Percentiles rank a stretch among this genome's conserved stretches.
These are phyloP conservation scores for Microhierax caerulescens DNA, from an alignment of 2,797 vertebrate genomes.

Conservation along the genomic window DNA sequence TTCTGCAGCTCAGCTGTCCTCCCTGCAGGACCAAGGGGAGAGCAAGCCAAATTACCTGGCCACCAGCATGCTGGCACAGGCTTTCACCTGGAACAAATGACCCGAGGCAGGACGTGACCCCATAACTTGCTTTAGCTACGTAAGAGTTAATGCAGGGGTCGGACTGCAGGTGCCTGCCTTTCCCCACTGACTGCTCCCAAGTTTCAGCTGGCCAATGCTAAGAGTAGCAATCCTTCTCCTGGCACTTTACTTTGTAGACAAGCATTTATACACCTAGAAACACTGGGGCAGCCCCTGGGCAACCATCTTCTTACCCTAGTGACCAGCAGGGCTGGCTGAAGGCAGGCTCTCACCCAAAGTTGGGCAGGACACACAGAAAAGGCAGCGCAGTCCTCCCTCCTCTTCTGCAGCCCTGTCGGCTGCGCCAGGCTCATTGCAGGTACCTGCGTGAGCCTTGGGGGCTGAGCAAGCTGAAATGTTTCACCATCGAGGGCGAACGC, in stretches of 20 bases:
- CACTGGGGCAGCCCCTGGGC: not conserved
- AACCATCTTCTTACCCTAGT: not conserved
- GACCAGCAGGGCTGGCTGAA: not conserved
- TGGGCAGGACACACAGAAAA: not conserved
- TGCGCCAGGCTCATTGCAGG: not conserved
- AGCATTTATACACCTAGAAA: not conserved
- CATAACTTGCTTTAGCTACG: accelerated
- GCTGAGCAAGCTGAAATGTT: not conserved
- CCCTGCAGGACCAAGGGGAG: not conserved
- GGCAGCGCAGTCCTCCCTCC: not conserved
- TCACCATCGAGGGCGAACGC: not conserved
- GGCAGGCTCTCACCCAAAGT: not conserved
- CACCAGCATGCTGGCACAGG: accelerated
- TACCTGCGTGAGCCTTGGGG: not conserved
- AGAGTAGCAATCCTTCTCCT: not conserved
- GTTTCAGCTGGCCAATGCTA: not conserved
- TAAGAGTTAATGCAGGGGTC: not conserved
- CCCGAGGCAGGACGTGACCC: accelerated
- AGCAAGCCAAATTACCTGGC: accelerated
- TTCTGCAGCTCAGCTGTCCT: not conserved
- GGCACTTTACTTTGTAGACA: not conserved
- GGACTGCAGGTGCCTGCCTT: not conserved
- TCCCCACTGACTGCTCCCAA: not conserved
- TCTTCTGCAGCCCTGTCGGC: not conserved
- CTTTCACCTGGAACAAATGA: accelerated